A percentile compares a stretch with the other conserved stretches of the same genome.
phyloP scores from a whole-genome alignment of 2,797 vertebrate genomes.

The Gallirallus australis region DNA sequence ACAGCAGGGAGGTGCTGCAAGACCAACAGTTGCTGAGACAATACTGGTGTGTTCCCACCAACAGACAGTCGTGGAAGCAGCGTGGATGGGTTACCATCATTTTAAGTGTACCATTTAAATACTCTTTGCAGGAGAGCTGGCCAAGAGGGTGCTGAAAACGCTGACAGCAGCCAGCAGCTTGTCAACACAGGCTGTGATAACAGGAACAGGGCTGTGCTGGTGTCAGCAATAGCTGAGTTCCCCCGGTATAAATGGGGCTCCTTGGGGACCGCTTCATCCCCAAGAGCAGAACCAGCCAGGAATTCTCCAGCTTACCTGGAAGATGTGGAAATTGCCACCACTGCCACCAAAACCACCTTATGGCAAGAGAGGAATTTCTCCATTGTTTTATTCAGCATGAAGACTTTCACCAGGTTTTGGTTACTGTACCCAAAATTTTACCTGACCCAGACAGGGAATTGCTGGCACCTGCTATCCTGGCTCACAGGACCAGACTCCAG shows the following conservation, averaged over 20 bases:
- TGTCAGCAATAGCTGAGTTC: neutral
- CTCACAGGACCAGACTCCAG: neutral
- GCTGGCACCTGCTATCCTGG: neutral
- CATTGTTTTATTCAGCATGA: neutral
- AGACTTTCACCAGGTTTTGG: neutral
- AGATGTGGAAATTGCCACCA: neutral
- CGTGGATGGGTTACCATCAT: neutral
- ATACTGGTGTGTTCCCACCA: neutral
- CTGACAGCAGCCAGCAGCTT: slow-evolving; percentile 36
- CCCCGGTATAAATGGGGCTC: neutral
- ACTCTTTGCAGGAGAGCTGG: slow-evolving; percentile 22
- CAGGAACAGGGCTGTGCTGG: neutral
- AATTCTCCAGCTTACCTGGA: neutral
- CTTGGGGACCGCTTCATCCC: neutral
- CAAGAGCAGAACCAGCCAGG: neutral
- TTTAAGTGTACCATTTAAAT: slow-evolving; percentile 11
- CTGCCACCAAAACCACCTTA: neutral
- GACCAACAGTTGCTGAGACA: neutral
- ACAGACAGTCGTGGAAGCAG: neutral
- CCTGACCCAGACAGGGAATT: neutral
- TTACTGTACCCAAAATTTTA: neutral
- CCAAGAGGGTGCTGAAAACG: slow-evolving; percentile 55
- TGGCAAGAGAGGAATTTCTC: neutral
- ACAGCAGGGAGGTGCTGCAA: neutral
- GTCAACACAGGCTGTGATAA: slow-evolving; percentile 27